Percentiles rank a stretch among this genome's conserved stretches.
Conservation (phyloP, 1,140 invertebrate species). For the Vanessa tameamea region DNA sequence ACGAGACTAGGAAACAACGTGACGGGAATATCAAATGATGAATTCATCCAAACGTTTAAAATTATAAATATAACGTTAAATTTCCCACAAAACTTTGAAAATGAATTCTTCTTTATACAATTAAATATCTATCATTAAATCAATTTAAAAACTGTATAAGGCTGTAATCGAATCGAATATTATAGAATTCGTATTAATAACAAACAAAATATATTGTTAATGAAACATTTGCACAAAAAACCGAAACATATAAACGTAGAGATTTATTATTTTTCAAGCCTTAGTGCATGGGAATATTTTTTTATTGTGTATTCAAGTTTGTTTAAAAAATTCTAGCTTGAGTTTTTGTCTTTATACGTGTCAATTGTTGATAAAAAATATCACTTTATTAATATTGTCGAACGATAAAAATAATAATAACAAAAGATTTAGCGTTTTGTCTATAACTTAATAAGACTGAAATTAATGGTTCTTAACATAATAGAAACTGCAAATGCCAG, state of each 20-base stretch:
- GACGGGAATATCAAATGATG: slow-evolving; percentile 20
- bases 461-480: slow-evolving; percentile 80
- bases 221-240: too few species aligned
- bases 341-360: not conserved
- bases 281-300: not conserved
- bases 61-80: not conserved
- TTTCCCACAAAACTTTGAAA: not conserved
- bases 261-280: too few species aligned
- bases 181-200: too few species aligned
- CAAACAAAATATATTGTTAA: too few species aligned
- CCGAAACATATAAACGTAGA: too few species aligned
- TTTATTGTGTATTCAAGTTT: not conserved
- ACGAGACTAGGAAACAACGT: slow-evolving; percentile 38
- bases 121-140: too few species aligned
- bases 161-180: too few species aligned
- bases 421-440: slow-evolving; percentile 55
- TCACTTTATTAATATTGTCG: not conserved
- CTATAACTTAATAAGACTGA: slow-evolving; percentile 76
- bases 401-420: slow-evolving; percentile 27
- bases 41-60: not conserved
- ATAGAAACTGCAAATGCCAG: slow-evolving; percentile 82
- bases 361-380: not conserved
- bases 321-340: not conserved
- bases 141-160: too few species aligned
- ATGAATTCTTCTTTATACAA: not conserved